Conservation (phyloP, 1,140 invertebrate species). For the Lineus longissimus region DNA sequence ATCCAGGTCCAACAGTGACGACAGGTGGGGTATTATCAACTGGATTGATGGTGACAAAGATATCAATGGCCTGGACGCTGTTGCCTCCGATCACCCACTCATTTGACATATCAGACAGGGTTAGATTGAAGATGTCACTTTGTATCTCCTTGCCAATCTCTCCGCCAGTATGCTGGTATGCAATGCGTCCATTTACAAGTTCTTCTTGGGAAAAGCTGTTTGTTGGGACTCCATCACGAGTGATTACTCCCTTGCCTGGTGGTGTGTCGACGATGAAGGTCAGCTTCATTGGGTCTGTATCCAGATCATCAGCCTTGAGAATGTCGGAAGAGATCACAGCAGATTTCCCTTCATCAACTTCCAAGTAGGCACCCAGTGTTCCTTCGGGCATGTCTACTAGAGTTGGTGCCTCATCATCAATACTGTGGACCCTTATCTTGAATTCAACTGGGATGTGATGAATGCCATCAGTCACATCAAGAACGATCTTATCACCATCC, state of each 20-base stretch:
- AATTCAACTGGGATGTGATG: conserved; percentile 48
- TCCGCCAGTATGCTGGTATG: conserved; percentile 45
- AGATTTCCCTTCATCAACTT: conserved; percentile 40
- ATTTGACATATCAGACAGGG: conserved; percentile 40
- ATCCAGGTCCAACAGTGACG: conserved; percentile 26
- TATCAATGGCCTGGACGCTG: conserved; percentile 34
- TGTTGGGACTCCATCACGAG: conserved; percentile 29
- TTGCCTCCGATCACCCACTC: conserved; percentile 42
- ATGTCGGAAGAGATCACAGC: conserved; percentile 31
- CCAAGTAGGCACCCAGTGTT: conserved; percentile 28
- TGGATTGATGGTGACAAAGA: conserved; percentile 44
- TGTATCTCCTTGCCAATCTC: conserved; percentile 40
- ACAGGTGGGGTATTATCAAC: conserved; percentile 45
- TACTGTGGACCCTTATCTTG: conserved; percentile 35
- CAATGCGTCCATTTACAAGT: conserved; percentile 35
- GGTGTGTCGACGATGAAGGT: conserved; percentile 39
- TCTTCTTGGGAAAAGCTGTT: conserved; percentile 48
- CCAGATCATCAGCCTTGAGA: conserved; percentile 44
- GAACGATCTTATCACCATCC: conserved; percentile 39
- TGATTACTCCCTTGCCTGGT: conserved; percentile 41
- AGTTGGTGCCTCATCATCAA: conserved; percentile 49
- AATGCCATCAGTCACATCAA: conserved; percentile 53
- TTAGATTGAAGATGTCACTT: conserved; percentile 48
- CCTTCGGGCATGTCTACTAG: conserved; percentile 28
- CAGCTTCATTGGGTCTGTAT: conserved; percentile 41